Evolutionary conservation across 2,888 invertebrate genomes (phyloP).

Genomic region (Sipha maydis): DNA sequence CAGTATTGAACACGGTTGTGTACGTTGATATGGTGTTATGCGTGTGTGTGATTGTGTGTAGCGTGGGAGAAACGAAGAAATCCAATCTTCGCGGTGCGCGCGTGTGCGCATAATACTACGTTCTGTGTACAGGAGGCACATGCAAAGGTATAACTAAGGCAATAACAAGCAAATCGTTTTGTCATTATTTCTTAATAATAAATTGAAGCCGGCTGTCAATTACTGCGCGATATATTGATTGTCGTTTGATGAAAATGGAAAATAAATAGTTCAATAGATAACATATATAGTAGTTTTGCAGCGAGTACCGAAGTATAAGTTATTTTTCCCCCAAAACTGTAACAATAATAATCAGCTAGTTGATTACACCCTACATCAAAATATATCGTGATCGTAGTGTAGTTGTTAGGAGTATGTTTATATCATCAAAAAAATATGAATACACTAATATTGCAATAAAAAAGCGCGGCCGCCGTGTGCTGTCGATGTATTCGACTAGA

Average conservation of each 20-base stretch:
- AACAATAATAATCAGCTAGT: no score
- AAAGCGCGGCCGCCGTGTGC: not conserved
- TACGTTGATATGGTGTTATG: not conserved
- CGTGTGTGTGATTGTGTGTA: not conserved
- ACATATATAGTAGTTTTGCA: not conserved
- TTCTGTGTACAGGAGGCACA: not conserved
- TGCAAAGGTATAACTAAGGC: no score
- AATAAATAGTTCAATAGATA: not conserved
- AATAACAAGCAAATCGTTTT: not conserved
- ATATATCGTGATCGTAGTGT: not conserved
- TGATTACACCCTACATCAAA: no score
- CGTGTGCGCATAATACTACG: no score
- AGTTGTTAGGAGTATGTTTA: not conserved
- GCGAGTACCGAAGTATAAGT: no score
- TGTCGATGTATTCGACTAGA: no score
- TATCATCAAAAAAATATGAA: not conserved
- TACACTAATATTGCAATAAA: not conserved
- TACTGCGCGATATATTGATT: not conserved
- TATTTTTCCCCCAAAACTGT: no score
- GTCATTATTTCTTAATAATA: not conserved
- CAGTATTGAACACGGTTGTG: conserved; percentile 7
- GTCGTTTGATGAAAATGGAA: not conserved
- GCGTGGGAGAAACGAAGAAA: no score
- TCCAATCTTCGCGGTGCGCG: no score
- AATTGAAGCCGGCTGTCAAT: not conserved